Conservation (phyloP, 2,113 vertebrate genomes). For the Mola mola region DNA sequence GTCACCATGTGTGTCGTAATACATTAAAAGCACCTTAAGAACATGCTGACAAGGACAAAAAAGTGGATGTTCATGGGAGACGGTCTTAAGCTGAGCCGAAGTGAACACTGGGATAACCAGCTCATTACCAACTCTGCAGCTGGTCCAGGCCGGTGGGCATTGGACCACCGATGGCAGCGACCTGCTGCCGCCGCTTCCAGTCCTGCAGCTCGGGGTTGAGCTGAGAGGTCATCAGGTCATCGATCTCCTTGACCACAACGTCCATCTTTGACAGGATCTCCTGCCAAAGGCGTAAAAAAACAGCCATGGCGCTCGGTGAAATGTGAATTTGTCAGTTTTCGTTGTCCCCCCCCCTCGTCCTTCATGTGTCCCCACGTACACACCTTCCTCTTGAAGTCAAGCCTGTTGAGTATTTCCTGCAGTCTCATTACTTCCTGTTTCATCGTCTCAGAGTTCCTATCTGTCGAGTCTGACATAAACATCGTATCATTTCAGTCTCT, state of each 20-base stretch:
- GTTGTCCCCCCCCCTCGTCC: too few species aligned
- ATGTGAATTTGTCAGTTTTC: too few species aligned
- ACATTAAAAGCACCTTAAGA: too few species aligned
- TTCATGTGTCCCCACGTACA: neutral
- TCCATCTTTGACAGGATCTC: constrained; percentile 91
- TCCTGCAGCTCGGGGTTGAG: constrained; percentile 90
- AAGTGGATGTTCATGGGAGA: too few species aligned
- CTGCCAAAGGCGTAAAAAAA: constrained; percentile 65
- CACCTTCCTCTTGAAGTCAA: constrained; percentile 97
- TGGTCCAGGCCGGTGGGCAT: constrained; percentile 91
- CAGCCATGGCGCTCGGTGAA: too few species aligned
- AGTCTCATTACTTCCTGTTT: constrained; percentile 91
- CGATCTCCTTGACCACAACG: constrained; percentile 89
- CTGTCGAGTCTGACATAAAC: constrained; percentile 83
- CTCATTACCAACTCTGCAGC: constrained; percentile 92
- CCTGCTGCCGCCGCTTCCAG: constrained; percentile 94
- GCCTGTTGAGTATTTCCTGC: constrained; percentile 94
- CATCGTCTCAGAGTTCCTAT: constrained; percentile 86
- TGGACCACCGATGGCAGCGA: constrained; percentile 93
- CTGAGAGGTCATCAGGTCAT: constrained; percentile 87
- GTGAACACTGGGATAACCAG: neutral
- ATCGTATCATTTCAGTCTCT: too few species aligned
- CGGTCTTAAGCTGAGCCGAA: too few species aligned
- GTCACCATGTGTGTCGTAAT: too few species aligned
- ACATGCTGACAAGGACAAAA: too few species aligned